Conservation (phyloP, 2,113 vertebrate species). For the Ibidorhyncha struthersii region DNA sequence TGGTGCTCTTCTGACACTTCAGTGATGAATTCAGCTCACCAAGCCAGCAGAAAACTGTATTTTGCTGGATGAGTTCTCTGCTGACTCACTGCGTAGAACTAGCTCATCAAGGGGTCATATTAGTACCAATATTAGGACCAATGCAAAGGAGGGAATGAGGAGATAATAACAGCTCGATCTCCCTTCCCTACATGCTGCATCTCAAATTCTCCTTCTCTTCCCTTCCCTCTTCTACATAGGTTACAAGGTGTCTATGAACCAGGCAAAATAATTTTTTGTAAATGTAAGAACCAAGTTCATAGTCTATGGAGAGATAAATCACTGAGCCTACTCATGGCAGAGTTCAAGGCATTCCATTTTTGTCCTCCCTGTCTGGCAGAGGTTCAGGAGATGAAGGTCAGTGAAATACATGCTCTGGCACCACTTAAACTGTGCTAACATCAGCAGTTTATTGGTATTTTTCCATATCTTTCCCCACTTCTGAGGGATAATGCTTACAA, state of each 20-base stretch:
- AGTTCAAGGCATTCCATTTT: constrained; percentile 9
- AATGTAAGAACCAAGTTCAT: background rate
- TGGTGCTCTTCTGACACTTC: background rate
- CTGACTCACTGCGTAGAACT: background rate
- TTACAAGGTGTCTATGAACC: background rate
- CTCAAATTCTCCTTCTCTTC: background rate
- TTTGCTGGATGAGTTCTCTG: background rate
- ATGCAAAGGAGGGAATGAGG: background rate
- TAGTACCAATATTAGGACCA: background rate
- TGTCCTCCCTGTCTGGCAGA: background rate
- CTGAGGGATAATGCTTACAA: background rate
- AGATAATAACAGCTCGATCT: background rate
- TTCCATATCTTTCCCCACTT: background rate
- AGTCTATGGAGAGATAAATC: background rate
- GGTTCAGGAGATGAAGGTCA: constrained; percentile 40
- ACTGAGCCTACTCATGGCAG: background rate
- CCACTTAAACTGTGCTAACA: background rate
- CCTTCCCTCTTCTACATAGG: background rate
- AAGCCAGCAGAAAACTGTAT: background rate
- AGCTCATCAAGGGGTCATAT: background rate
- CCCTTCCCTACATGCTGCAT: background rate
- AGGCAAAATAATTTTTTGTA: background rate
- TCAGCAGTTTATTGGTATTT: constrained; percentile 13
- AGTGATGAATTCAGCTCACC: background rate
- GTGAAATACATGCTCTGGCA: background rate